These are phyloP conservation scores for Botrylloides violaceus DNA, from an alignment of 23 tunicate species.

Conservation along the genomic window DNA sequence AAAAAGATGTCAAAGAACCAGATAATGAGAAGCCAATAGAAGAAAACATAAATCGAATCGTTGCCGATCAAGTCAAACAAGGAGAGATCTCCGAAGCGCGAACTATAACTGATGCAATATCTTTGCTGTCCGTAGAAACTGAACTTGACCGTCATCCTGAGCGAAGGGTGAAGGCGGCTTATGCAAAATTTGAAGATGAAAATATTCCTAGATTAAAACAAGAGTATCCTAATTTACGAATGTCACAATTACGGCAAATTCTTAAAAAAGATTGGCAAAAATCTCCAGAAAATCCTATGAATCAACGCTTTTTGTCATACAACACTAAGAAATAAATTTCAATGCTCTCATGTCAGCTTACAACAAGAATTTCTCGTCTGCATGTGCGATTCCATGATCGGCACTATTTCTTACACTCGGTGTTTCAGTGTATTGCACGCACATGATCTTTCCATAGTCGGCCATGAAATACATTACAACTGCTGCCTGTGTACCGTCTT, in stretches of 20 bases:
- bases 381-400: too few relatives aligned
- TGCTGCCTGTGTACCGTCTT: too few relatives aligned
- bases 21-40: constrained; percentile 29
- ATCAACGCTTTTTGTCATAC: constrained; percentile 31
- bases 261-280: constrained; percentile 85
- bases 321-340: constrained; percentile 11
- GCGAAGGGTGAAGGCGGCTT: constrained; percentile 85
- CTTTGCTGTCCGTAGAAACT: constrained; percentile 31
- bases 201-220: constrained; percentile 54
- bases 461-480: too few relatives aligned
- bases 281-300: constrained; percentile 95
- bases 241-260: constrained; percentile 72
- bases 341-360: too few relatives aligned
- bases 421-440: too few relatives aligned
- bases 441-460: too few relatives aligned
- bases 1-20: constrained; percentile 7
- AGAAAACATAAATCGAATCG: constrained; percentile 58
- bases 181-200: constrained; percentile 75
- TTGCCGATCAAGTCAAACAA: constrained; percentile 27
- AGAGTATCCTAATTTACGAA: constrained; percentile 59
- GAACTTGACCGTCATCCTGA: constrained; percentile 86
- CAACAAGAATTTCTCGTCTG: too few relatives aligned
- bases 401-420: too few relatives aligned
- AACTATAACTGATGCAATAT: constrained; percentile 82
- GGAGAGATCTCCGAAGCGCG: constrained; percentile 60